Evolutionary conservation across 2,113 vertebrate genomes (phyloP).

Genomic region (Bubalus kerabau): DNA sequence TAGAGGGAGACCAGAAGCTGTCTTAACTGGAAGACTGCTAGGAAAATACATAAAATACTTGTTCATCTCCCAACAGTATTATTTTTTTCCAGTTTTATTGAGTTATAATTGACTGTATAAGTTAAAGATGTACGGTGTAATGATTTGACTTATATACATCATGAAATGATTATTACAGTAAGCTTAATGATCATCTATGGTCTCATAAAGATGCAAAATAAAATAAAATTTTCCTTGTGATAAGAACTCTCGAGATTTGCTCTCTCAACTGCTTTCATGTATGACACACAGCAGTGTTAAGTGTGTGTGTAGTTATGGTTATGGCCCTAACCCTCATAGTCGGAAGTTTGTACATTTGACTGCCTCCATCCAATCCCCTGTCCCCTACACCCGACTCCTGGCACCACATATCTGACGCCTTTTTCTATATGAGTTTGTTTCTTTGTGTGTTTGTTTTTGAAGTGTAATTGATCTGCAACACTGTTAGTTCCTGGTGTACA

Average conservation of each 20-base stretch:
- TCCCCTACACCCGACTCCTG: neutral
- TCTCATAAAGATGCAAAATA: neutral
- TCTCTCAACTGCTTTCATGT: neutral
- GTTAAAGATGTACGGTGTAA: neutral
- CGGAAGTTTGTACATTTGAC: neutral
- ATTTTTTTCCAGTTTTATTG: neutral
- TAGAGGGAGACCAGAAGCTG: neutral
- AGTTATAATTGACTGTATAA: neutral
- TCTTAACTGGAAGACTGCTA: neutral
- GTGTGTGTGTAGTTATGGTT: neutral
- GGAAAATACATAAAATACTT: neutral
- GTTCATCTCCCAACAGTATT: neutral
- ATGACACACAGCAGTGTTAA: neutral
- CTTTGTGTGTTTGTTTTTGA: neutral
- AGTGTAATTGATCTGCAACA: neutral
- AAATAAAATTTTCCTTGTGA: neutral
- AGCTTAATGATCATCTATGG: neutral
- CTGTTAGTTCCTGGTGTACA: neutral
- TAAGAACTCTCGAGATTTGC: neutral
- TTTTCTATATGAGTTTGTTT: neutral
- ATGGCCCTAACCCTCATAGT: neutral
- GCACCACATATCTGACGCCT: neutral
- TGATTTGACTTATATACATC: neutral
- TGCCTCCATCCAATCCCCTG: neutral
- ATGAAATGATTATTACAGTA: neutral